Conservation (phyloP, 2,888 invertebrate species). For the Drosophila meridionalis region DNA sequence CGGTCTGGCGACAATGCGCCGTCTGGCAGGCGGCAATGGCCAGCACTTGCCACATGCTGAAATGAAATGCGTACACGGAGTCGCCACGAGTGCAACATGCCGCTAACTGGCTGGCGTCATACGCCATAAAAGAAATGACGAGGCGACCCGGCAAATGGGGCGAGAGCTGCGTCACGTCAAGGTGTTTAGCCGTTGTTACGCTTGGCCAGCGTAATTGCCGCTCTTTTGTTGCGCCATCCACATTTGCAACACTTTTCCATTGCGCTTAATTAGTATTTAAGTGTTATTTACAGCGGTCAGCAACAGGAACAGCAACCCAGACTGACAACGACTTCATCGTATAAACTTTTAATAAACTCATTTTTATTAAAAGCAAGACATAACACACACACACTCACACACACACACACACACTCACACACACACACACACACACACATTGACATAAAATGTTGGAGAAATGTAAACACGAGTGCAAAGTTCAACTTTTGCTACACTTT, state of each 20-base stretch:
- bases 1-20: slow-evolving; percentile 58
- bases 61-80: slow-evolving; percentile 43
- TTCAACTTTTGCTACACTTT: slow-evolving; percentile 31
- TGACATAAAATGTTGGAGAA: slow-evolving; percentile 2
- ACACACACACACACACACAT: neutral
- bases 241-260: slow-evolving; percentile 43
- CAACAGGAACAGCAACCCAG: slow-evolving; percentile 1
- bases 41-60: slow-evolving; percentile 33
- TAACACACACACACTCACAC: neutral
- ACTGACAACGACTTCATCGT: slow-evolving; percentile 9
- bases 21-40: slow-evolving; percentile 40
- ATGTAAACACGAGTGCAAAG: slow-evolving; percentile 23
- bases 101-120: slow-evolving; percentile 43
- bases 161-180: neutral
- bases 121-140: slow-evolving; percentile 10
- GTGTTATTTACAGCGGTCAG: slow-evolving; percentile 26
- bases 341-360: slow-evolving; percentile 68
- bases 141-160: too few relatives aligned
- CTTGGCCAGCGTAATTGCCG: slow-evolving; percentile 34
- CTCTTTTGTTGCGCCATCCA: slow-evolving; percentile 33
- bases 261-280: slow-evolving; percentile 67
- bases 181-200: neutral
- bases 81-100: slow-evolving; percentile 47
- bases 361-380: slow-evolving; percentile 25
- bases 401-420: neutral